phyloP scores from a whole-genome alignment of 2,113 vertebrate species.

The Capra hircus region DNA sequence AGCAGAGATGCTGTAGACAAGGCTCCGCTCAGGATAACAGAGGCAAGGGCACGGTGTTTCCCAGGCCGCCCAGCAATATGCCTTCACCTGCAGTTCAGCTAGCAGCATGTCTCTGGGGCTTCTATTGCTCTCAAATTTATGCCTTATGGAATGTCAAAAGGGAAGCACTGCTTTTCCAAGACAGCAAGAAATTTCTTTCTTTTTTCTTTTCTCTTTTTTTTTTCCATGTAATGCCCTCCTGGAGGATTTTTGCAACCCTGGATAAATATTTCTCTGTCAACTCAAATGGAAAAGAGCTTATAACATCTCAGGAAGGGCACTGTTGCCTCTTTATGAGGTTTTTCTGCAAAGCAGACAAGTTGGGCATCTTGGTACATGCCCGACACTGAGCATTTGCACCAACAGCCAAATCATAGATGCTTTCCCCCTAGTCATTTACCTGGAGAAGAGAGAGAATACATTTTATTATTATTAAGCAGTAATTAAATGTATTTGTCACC shows the following conservation, averaged over 20 bases:
- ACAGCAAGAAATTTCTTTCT: neutral
- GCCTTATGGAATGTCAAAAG: conserved; percentile 53
- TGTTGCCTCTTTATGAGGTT: neutral
- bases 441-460: neutral
- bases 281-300: conserved; percentile 48
- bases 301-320: neutral
- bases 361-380: neutral
- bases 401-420: neutral
- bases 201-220: neutral
- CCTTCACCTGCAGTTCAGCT: conserved; percentile 4
- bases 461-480: neutral
- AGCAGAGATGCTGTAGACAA: neutral
- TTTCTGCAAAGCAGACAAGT: neutral
- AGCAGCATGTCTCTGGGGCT: neutral
- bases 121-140: conserved; percentile 30
- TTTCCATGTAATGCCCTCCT: neutral
- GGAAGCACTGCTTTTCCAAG: neutral
- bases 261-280: conserved; percentile 56
- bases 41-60: neutral
- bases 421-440: fast-evolving
- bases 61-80: neutral
- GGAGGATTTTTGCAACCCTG: conserved; percentile 34
- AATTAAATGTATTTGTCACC: neutral
- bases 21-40: neutral
- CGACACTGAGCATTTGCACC: neutral